Evolutionary conservation across 1,140 invertebrate species (phyloP), one percentile per base, ranked within the genome.

Genomic region (Nomia melanderi): DNA sequence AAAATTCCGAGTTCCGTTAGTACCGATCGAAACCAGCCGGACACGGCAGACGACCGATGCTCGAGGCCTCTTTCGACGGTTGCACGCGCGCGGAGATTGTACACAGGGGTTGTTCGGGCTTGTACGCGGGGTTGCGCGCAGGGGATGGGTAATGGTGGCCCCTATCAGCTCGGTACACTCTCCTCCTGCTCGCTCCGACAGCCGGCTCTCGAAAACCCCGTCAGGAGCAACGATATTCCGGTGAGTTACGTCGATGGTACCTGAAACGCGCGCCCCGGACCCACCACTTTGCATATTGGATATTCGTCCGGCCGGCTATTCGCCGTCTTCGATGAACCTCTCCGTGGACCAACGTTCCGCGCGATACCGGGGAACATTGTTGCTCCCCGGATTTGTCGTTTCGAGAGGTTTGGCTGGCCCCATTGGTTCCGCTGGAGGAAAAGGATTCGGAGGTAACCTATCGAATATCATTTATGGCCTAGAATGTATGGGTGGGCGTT

Each of bases 101-200:
- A 85, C 75, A 72, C 62, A 75, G 74, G 78, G 70, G 65, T 78
- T 78, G 78, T 41, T 44, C 64, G 62, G 57, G 62, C 64, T 70
- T 79, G 62, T 79, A 73, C 69, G 64, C 47, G 53, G 64, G 75
- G 63, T 17, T 82, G 63, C 17, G 27, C 8, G 57, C 71, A 81
- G 56, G 80, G 84, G 83, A 67, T 82, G 83, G 83, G 83, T 86
- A 86, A 86, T 86, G 77, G 83, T 75, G 62, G 71, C 57, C 77
- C 83, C 76, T 86, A 86, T 86, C 84, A 85, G 84, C 70, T 71
- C 84, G 62, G 81, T 77, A 77, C 84, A 86, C 79, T 82, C 84
- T 73, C 57, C 56, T 63, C 59, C 20, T 6, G 17, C 56, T 12
- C 47, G 33, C 11, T 44, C 29, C 33, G 44, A 33, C 56, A 14